These are phyloP conservation scores for Chlorodrepanis virens DNA, from an alignment of 2,113 vertebrate genomes.

Conservation along the genomic window DNA sequence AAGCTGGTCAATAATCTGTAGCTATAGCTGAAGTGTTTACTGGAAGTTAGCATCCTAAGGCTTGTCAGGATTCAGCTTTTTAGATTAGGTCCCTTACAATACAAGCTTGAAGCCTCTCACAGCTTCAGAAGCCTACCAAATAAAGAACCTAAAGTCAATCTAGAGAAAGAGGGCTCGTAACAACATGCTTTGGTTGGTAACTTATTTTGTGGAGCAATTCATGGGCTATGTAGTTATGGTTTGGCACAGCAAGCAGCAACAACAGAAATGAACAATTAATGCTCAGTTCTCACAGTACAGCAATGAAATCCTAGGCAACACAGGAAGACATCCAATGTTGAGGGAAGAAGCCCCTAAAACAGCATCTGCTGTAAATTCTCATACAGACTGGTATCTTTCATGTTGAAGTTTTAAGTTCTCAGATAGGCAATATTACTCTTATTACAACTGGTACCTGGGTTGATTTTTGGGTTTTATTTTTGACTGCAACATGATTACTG, in stretches of 20 bases:
- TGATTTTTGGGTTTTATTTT: neutral
- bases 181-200: neutral
- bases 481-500: neutral
- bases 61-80: neutral
- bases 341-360: neutral
- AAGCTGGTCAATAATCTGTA: neutral
- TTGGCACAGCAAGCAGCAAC: neutral
- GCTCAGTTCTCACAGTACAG: neutral
- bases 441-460: neutral
- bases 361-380: neutral
- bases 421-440: neutral
- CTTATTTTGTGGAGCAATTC: neutral
- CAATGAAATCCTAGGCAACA: neutral
- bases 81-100: neutral
- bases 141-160: neutral
- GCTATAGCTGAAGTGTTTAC: neutral
- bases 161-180: neutral
- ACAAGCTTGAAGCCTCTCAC: neutral
- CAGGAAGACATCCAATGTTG: neutral
- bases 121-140: neutral
- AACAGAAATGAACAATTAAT: neutral
- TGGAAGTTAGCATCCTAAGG: neutral
- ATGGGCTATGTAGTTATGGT: accelerated
- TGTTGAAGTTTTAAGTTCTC: neutral
- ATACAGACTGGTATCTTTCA: neutral